Evolutionary conservation across 2,888 invertebrate species (phyloP).

Genomic region (Cabera pusaria): DNA sequence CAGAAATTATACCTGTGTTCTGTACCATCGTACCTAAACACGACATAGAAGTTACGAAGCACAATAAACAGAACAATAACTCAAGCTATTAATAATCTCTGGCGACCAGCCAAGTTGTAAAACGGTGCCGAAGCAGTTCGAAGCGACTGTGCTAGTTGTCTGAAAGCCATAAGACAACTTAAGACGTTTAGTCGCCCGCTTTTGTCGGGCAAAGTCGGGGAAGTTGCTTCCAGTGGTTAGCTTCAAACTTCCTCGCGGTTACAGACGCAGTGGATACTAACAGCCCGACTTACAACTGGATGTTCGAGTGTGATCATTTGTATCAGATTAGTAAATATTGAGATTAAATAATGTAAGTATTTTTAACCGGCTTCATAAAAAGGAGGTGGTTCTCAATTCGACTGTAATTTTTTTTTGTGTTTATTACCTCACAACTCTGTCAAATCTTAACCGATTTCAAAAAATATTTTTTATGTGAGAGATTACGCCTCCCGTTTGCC

Average conservation of each 20-base stretch:
- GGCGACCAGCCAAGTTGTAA: conserved; percentile 57
- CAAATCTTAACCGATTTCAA: too few species aligned
- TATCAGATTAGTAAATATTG: too few species aligned
- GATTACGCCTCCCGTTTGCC: too few species aligned
- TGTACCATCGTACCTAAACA: too few species aligned
- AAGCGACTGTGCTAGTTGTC: conserved; percentile 45
- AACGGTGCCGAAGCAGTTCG: conserved; percentile 48
- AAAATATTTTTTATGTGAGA: too few species aligned
- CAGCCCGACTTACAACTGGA: background rate
- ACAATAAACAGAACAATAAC: conserved; percentile 47
- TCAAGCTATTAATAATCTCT: conserved; percentile 53
- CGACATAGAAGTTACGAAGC: too few species aligned
- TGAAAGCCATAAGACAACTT: conserved; percentile 56
- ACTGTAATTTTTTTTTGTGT: too few species aligned
- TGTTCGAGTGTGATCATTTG: background rate
- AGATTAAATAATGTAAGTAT: too few species aligned
- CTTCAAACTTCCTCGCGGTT: conserved; percentile 28
- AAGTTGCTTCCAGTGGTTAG: conserved; percentile 30
- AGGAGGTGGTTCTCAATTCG: too few species aligned
- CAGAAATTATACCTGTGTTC: too few species aligned
- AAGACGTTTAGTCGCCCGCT: conserved; percentile 43
- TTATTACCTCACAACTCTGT: too few species aligned
- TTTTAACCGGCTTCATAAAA: too few species aligned
- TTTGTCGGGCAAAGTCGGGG: conserved; percentile 29
- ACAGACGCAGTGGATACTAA: conserved; percentile 14